A percentile compares a stretch with the other conserved stretches of the same genome.
Evolutionary conservation across 30 jellyfish, hydroid and myxozoan species (phyloP).

Genomic region (Cassiopea andromeda): DNA sequence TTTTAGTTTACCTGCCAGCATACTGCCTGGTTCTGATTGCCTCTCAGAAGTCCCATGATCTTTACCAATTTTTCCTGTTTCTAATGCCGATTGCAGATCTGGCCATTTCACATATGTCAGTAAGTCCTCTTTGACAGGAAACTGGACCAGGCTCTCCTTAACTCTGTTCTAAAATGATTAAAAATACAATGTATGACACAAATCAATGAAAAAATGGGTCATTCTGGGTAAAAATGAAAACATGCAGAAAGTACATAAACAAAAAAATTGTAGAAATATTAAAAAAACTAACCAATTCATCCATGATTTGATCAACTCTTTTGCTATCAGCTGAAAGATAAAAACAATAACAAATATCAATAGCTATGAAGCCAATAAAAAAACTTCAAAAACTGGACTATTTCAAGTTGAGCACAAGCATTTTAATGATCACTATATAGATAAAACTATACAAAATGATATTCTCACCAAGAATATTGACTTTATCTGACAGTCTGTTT

Average conservation of each 20-base stretch:
- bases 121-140: conserved; percentile 41
- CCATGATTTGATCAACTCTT: conserved; percentile 35
- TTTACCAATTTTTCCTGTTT: conserved; percentile 10
- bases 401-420: not conserved
- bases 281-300: conserved; percentile 41
- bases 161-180: conserved; percentile 7
- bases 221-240: not conserved
- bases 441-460: not conserved
- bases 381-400: too few relatives aligned
- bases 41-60: not conserved
- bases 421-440: not conserved
- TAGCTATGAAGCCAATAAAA: too few relatives aligned
- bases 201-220: too few relatives aligned
- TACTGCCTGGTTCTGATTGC: not conserved
- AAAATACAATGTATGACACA: not conserved
- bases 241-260: not conserved
- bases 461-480: conserved; percentile 42
- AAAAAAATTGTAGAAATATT: not conserved
- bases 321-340: conserved; percentile 27
- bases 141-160: not conserved
- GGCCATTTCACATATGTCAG: conserved; percentile 60
- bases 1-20: not conserved
- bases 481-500: conserved; percentile 31
- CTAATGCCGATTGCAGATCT: conserved; percentile 55
- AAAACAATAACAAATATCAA: not conserved